These are phyloP conservation scores for Apis cerana DNA, from an alignment of 1,140 invertebrate species.

Conservation along the genomic window DNA sequence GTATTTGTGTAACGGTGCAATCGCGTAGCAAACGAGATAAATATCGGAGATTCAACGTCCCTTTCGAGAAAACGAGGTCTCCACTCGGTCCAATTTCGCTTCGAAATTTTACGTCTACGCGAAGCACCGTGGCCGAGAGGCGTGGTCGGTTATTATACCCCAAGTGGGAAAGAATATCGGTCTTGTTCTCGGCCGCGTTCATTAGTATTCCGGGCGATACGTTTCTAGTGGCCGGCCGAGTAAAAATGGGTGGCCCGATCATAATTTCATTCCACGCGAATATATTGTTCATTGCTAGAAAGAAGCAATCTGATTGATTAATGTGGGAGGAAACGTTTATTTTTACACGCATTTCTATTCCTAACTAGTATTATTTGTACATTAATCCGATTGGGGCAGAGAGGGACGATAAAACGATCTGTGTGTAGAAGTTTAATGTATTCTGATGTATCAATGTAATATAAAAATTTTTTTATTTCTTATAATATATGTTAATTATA, in stretches of 20 bases:
- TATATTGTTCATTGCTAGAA: neutral
- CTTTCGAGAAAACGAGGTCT: constrained; percentile 17
- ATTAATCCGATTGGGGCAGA: too few species aligned
- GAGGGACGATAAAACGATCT: too few species aligned
- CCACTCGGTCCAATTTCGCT: constrained; percentile 39
- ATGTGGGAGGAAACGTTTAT: too few species aligned
- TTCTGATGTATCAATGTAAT: too few species aligned
- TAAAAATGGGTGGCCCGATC: constrained; percentile 40
- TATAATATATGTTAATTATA: too few species aligned
- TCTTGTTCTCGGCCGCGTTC: constrained; percentile 58
- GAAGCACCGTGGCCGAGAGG: constrained; percentile 34
- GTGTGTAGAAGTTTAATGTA: too few species aligned
- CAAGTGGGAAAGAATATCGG: constrained; percentile 62
- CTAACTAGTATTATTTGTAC: too few species aligned
- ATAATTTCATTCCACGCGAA: constrained; percentile 55
- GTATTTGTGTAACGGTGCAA: neutral
- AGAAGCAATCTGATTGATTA: too few species aligned
- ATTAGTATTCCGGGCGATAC: constrained; percentile 59
- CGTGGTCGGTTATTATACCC: constrained; percentile 30
- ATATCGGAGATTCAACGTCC: neutral
- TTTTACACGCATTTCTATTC: too few species aligned
- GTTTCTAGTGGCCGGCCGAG: constrained; percentile 49
- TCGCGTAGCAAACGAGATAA: neutral
- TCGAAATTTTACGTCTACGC: constrained; percentile 39
- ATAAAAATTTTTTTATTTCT: too few species aligned